Evolutionary conservation across 2,113 vertebrate species (phyloP).

Genomic region (Poeciliopsis retropinna): DNA sequence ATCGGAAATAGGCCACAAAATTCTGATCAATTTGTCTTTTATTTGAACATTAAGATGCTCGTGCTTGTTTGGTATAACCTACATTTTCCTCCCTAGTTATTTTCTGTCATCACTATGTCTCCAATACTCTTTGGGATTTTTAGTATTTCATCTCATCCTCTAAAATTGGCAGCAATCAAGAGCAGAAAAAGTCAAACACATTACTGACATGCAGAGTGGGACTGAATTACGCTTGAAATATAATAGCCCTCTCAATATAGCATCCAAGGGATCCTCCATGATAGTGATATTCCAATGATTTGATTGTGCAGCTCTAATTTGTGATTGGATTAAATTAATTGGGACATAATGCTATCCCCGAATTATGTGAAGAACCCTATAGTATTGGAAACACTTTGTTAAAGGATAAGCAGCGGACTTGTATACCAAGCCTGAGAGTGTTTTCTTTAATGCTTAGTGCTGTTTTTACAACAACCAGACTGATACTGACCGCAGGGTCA

Average conservation of each 20-base stretch:
- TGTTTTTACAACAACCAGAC: conserved; percentile 1
- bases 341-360: not conserved
- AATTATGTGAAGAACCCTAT: not conserved
- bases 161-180: not conserved
- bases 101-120: not conserved
- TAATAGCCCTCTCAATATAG: not conserved
- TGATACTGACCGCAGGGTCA: conserved; percentile 36
- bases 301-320: not conserved
- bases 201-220: not conserved
- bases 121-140: not conserved
- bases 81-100: not conserved
- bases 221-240: not conserved
- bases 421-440: not conserved
- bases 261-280: not conserved
- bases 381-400: not conserved
- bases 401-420: not conserved
- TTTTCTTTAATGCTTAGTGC: conserved; percentile 5
- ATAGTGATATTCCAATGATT: not conserved
- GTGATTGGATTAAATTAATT: not conserved
- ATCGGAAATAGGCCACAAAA: not conserved
- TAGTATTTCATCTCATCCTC: not conserved
- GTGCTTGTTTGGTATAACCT: not conserved
- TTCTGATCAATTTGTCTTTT: not conserved
- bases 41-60: not conserved
- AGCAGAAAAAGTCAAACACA: not conserved